Percentiles rank a stretch among this genome's conserved stretches.
phyloP scores from a whole-genome alignment of 2,113 vertebrate species.

The Chaenogobius annularis region DNA sequence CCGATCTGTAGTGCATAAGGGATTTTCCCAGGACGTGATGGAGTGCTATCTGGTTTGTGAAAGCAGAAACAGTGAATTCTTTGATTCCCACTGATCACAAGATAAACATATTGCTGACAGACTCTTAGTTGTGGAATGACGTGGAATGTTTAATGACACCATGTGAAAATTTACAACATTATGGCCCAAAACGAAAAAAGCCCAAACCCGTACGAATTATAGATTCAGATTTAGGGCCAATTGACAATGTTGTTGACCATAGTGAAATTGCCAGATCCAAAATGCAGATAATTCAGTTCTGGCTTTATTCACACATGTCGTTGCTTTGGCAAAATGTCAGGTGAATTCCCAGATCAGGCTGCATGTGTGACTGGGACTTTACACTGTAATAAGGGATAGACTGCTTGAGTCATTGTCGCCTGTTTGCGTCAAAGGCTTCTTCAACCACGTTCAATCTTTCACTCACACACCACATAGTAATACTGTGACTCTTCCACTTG shows the following conservation, averaged over 20 bases:
- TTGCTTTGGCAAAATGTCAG: too few relatives aligned
- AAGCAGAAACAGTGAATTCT: constrained; percentile 10
- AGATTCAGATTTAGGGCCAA: neutral
- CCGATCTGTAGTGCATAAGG: constrained; percentile 32
- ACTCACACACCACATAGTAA: neutral
- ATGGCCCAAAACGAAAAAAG: too few relatives aligned
- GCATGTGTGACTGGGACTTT: too few relatives aligned
- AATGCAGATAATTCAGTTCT: too few relatives aligned
- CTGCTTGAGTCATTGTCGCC: too few relatives aligned
- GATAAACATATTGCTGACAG: constrained; percentile 30
- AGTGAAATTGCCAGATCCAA: too few relatives aligned
- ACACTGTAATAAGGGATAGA: too few relatives aligned
- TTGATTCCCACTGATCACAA: constrained; percentile 16
- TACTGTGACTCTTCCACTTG: too few relatives aligned
- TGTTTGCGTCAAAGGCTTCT: too few relatives aligned
- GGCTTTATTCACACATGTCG: too few relatives aligned
- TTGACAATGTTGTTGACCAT: neutral
- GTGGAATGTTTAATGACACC: constrained; percentile 11
- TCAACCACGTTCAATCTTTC: neutral
- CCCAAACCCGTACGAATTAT: neutral
- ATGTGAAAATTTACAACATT: neutral
- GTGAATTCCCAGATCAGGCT: too few relatives aligned
- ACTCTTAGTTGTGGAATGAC: constrained; percentile 18
- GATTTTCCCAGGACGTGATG: constrained; percentile 29
- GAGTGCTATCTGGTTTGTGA: constrained; percentile 17